These are phyloP conservation scores for Mesocentrotus franciscanus DNA, from an alignment of 53 echinoderm and acorn worm genomes.

Conservation along the genomic window DNA sequence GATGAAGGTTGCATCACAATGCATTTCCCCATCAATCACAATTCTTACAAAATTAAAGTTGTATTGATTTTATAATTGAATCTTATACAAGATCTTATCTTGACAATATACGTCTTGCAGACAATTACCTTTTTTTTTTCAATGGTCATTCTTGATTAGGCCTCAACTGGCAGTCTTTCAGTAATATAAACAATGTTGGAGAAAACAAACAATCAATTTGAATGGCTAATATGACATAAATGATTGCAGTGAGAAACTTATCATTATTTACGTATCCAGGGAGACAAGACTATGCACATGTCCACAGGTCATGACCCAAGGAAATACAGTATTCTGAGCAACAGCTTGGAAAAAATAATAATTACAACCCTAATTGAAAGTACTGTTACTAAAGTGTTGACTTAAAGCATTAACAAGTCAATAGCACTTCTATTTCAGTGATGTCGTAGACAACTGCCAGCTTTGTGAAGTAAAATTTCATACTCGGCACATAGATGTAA, in stretches of 20 bases:
- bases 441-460: background rate
- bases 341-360: too few species aligned
- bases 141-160: background rate
- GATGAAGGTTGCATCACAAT: conserved; percentile 30
- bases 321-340: too few species aligned
- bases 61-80: background rate
- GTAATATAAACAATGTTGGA: background rate
- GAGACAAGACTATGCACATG: background rate
- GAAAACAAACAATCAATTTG: too few species aligned
- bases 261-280: background rate
- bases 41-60: background rate
- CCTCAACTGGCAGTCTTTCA: background rate
- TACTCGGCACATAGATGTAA: background rate
- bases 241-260: background rate
- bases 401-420: too few species aligned
- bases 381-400: too few species aligned
- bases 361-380: too few species aligned
- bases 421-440: background rate
- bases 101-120: background rate
- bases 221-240: background rate
- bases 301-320: too few species aligned
- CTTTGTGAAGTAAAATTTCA: background rate
- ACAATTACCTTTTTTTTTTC: background rate
- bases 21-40: background rate
- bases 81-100: background rate